phyloP scores from a whole-genome alignment of 1,140 invertebrate genomes.

The Ladona fulva region DNA sequence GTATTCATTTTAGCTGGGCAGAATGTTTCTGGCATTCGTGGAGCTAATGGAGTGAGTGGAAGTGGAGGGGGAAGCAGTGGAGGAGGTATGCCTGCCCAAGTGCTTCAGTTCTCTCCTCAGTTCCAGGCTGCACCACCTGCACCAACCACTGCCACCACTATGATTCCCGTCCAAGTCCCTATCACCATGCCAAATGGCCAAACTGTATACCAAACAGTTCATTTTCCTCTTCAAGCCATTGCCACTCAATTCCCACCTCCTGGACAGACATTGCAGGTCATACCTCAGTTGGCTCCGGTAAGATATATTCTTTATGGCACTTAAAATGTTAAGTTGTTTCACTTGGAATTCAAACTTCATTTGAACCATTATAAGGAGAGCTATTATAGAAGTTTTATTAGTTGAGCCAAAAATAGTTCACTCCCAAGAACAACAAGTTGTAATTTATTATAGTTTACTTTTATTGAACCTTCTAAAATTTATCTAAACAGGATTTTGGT shows the following conservation, averaged over 20 bases:
- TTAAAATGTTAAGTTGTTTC: no score
- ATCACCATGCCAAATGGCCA: slow-evolving; percentile 82
- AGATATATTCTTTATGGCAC: no score
- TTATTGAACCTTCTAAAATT: no score
- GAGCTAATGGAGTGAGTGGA: slow-evolving; percentile 31
- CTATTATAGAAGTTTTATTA: no score
- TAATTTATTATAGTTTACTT: no score
- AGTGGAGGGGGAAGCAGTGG: slow-evolving; percentile 66
- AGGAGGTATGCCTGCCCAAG: slow-evolving; percentile 41
- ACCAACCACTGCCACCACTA: slow-evolving; percentile 27
- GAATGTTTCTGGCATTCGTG: background rate
- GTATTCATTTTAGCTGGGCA: background rate
- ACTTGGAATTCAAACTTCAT: no score
- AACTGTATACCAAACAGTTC: slow-evolving; percentile 86
- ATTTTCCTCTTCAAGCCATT: slow-evolving; percentile 75
- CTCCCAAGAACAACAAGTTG: no score
- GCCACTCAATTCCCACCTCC: slow-evolving; percentile 44
- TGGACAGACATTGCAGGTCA: slow-evolving; percentile 55
- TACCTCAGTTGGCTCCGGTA: slow-evolving; percentile 47
- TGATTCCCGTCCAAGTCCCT: slow-evolving; percentile 85
- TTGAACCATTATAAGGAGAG: no score
- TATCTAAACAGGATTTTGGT: no score
- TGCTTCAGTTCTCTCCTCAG: slow-evolving; percentile 54
- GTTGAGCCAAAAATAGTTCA: no score
- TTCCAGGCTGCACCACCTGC: background rate